Conservation (phyloP, 2,797 vertebrate genomes). For the Peromyscus melanophrys region DNA sequence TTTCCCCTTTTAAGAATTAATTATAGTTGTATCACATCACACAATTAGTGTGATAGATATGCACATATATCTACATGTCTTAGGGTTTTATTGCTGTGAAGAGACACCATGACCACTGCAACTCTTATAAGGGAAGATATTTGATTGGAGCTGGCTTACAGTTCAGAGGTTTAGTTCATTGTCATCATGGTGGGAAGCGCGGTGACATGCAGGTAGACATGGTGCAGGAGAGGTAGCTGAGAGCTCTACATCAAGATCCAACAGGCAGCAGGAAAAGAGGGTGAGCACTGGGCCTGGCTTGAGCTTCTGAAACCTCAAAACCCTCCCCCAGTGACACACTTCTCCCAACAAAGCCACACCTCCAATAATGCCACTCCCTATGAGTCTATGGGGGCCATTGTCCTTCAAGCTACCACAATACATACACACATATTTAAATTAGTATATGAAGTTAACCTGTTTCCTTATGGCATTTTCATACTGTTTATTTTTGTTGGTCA, state of each 20-base stretch:
- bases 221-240: neutral
- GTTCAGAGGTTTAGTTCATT: neutral
- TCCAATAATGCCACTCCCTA: too few relatives aligned
- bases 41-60: neutral
- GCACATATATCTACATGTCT: neutral
- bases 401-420: neutral
- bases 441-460: neutral
- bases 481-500: neutral
- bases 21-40: slow-evolving; percentile 38
- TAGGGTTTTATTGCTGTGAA: neutral
- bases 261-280: neutral
- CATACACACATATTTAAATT: neutral
- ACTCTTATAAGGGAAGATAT: neutral
- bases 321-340: neutral
- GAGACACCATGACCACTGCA: neutral
- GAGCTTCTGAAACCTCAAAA: neutral
- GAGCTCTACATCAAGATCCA: neutral
- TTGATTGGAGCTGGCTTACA: neutral
- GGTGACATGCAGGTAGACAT: neutral
- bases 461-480: neutral
- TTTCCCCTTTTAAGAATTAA: slow-evolving; percentile 48
- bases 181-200: neutral
- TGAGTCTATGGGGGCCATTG: neutral
- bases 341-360: neutral
- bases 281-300: neutral